Evolutionary conservation across 2,888 invertebrate genomes (phyloP), one percentile per base, ranked within the genome.

Genomic region (Rhogogaster chlorosoma): DNA sequence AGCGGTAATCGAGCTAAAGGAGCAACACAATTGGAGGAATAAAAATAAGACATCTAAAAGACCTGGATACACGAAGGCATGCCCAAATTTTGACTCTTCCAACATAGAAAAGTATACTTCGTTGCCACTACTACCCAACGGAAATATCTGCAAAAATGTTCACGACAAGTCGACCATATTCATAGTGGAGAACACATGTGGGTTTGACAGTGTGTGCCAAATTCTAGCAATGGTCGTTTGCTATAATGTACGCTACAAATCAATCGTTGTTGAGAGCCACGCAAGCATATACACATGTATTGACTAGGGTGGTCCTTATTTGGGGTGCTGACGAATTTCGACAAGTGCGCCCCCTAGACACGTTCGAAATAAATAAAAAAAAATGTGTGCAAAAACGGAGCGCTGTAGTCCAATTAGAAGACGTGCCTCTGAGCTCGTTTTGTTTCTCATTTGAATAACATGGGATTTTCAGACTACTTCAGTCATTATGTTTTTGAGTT

Each of bases 141-240:
- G 75, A 0, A 75, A 75, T 75, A 26, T 22, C 12, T 45, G 75
- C 26, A 75, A 42, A 45, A 42, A 22, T 45, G 45, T 75, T n/a
- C 42, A 75, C 0, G 45, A 75, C 26, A 26, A 26, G 15, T 38
- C 75, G 7, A 38, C 22, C 5, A 45, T 75, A 22, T 22, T 75
- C n/a, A 7, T 45, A 5, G 75, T 75, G 45, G 3, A 45, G 12
- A 75, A 75, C 45, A 75, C 75, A 5, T 45, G 45, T 26, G 75
- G 75, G 10, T 75, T 75, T n/a, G 75, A 75, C 10, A 75, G 75
- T 10, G 38, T 75, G n/a, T 75, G 75, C 3, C 42, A 75, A 75
- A 75, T 75, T 75, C 6, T 75, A 75, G 75, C 75, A 22, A 75
- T 75, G 75, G 75, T 29, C 1, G 75, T 26, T 45, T 45, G 75